Conservation (phyloP, 2,888 invertebrate species). For the Xestia xanthographa region DNA sequence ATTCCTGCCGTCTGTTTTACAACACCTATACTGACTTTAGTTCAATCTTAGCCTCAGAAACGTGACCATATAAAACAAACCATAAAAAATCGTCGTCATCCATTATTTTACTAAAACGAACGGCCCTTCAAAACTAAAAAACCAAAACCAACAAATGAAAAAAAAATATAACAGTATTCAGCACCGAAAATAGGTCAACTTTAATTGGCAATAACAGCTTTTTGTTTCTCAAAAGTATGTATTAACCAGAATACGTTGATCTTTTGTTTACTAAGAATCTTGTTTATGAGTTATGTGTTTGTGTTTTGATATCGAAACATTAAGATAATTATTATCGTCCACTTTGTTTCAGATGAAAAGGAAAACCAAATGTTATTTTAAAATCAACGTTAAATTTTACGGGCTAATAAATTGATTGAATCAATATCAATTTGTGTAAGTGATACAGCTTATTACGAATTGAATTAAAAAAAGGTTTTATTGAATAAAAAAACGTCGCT, state of each 20-base stretch:
- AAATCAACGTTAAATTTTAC: slow-evolving; percentile 40
- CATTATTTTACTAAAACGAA: background rate
- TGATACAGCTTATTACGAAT: background rate
- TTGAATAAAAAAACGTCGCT: too few relatives aligned
- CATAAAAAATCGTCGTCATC: background rate
- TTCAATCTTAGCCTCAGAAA: background rate
- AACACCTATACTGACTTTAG: background rate
- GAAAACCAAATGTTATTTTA: slow-evolving; percentile 20
- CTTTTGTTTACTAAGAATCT: slow-evolving; percentile 45
- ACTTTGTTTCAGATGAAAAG: slow-evolving; percentile 40
- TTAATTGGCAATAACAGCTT: background rate
- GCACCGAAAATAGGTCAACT: slow-evolving; percentile 35
- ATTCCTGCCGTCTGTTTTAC: background rate
- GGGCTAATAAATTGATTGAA: slow-evolving; percentile 12
- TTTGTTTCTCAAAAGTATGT: slow-evolving; percentile 3
- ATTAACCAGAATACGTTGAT: slow-evolving; percentile 30
- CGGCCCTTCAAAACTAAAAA: background rate
- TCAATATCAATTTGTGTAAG: slow-evolving; percentile 12
- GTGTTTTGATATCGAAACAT: slow-evolving; percentile 46
- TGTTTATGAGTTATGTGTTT: slow-evolving; percentile 49
- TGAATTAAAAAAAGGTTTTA: background rate
- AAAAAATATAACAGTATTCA: slow-evolving; percentile 12
- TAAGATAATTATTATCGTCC: slow-evolving; percentile 35
- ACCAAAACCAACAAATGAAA: slow-evolving; percentile 15
- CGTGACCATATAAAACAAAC: background rate